These are phyloP conservation scores for Hycleus cichorii DNA, from an alignment of 1,140 invertebrate species.

Conservation along the genomic window DNA sequence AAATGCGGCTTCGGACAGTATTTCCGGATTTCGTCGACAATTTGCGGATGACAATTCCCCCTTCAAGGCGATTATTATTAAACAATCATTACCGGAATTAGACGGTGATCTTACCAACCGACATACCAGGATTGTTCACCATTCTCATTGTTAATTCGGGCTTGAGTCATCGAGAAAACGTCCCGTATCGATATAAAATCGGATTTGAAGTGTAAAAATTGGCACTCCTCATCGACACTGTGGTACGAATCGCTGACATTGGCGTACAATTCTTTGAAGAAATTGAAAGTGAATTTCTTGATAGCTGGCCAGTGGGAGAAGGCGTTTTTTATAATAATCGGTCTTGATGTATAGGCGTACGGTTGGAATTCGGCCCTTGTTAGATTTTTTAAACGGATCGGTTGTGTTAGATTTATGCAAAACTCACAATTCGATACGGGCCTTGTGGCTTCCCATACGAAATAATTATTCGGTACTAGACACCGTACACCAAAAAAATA, in stretches of 20 bases:
- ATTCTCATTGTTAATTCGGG: conserved; percentile 53
- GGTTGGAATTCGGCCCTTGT: conserved; percentile 57
- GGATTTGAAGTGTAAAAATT: conserved; percentile 86
- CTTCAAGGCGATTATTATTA: conserved; percentile 42
- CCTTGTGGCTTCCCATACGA: conserved; percentile 77
- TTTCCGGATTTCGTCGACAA: conserved; percentile 64
- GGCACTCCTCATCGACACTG: conserved; percentile 68
- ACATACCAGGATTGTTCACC: conserved; percentile 78
- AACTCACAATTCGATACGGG: conserved; percentile 75
- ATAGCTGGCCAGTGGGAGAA: conserved; percentile 71
- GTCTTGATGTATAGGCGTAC: conserved; percentile 71
- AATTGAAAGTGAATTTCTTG: conserved; percentile 61
- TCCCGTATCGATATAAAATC: conserved; percentile 69
- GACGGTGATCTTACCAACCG: conserved; percentile 65
- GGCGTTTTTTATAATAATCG: conserved; percentile 73
- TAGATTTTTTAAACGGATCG: conserved; percentile 57
- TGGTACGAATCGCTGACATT: conserved; percentile 56
- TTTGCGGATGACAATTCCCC: conserved; percentile 80
- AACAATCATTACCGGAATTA: background rate
- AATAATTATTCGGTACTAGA: conserved; percentile 71
- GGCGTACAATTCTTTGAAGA: conserved; percentile 70
- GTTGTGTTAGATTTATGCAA: conserved; percentile 47
- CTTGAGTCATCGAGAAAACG: conserved; percentile 68
- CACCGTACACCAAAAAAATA: conserved; percentile 51
- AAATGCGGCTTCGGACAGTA: conserved; percentile 82